Conservation (phyloP, 2,797 vertebrate genomes). For the Siniperca obscura region DNA sequence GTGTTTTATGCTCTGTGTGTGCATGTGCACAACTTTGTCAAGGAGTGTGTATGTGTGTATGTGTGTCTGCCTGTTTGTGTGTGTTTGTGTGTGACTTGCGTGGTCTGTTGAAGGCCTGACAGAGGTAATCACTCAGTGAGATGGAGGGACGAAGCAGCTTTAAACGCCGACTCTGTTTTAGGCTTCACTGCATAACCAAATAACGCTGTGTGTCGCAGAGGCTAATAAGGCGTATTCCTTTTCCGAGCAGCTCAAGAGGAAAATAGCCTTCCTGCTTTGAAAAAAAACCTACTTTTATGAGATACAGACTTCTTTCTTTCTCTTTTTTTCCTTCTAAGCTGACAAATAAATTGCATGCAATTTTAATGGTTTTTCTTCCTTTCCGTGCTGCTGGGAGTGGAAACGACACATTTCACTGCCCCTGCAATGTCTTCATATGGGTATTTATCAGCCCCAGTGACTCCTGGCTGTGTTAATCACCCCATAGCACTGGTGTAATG, state of each 20-base stretch:
- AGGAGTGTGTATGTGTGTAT: constrained; percentile 22
- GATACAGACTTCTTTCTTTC: constrained; percentile 71
- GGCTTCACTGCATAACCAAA: constrained; percentile 87
- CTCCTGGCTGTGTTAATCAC: constrained; percentile 83
- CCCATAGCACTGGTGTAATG: constrained; percentile 76
- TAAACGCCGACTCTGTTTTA: constrained; percentile 82
- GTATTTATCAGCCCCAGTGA: constrained; percentile 84
- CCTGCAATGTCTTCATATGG: constrained; percentile 83
- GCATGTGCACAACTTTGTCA: constrained; percentile 23
- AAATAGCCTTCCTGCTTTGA: constrained; percentile 78
- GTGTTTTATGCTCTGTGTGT: constrained; percentile 73
- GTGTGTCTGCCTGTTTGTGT: constrained; percentile 33
- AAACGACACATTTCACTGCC: constrained; percentile 83
- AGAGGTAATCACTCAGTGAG: constrained; percentile 85
- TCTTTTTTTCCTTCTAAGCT: constrained; percentile 60
- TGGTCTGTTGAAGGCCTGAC: constrained; percentile 77
- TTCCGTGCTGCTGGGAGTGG: constrained; percentile 64
- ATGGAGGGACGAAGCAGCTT: constrained; percentile 80
- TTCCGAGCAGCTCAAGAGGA: constrained; percentile 82
- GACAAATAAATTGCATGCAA: constrained; percentile 84
- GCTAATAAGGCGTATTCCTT: constrained; percentile 84
- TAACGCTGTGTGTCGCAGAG: constrained; percentile 78
- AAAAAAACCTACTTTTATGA: constrained; percentile 69
- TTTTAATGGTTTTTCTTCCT: constrained; percentile 80
- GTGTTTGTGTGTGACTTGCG: constrained; percentile 30